Percentiles rank a stretch among this genome's conserved stretches.
Evolutionary conservation across 2,113 vertebrate species (phyloP).

Genomic region (Anolis carolinensis): DNA sequence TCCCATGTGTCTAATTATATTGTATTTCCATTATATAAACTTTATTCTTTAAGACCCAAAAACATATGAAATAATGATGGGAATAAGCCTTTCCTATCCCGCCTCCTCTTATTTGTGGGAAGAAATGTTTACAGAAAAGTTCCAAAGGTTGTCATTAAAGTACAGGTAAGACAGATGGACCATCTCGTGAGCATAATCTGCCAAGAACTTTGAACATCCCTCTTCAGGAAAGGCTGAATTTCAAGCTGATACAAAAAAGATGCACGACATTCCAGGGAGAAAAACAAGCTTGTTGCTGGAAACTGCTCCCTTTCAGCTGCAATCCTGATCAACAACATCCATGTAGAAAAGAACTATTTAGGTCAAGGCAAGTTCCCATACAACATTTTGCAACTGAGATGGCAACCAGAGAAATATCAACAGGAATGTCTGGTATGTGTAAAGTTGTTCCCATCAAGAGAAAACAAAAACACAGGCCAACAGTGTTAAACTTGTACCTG

Average conservation of each 20-base stretch:
- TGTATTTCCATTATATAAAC: conserved; percentile 70
- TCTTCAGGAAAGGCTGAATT: not conserved
- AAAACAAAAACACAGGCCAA: not conserved
- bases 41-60: conserved; percentile 68
- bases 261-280: not conserved
- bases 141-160: conserved; percentile 49
- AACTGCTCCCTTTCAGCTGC: conserved; percentile 2
- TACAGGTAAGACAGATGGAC: conserved; percentile 50
- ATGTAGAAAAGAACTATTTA: conserved; percentile 24
- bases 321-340: not conserved
- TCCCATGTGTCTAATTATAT: conserved; percentile 70
- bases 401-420: not conserved
- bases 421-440: not conserved
- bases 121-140: conserved; percentile 44
- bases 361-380: conserved; percentile 10
- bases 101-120: conserved; percentile 43
- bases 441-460: not conserved
- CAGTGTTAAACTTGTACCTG: not conserved
- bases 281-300: not conserved
- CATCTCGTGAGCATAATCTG: conserved; percentile 1
- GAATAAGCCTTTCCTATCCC: conserved; percentile 42
- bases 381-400: conserved; percentile 18
- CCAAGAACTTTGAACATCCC: not conserved
- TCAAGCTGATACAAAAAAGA: conserved; percentile 3
- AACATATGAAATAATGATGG: conserved; percentile 67